Base-by-base conservation (phyloP, 1,140 invertebrate genomes). In the Saccostrea echinata region DNA sequence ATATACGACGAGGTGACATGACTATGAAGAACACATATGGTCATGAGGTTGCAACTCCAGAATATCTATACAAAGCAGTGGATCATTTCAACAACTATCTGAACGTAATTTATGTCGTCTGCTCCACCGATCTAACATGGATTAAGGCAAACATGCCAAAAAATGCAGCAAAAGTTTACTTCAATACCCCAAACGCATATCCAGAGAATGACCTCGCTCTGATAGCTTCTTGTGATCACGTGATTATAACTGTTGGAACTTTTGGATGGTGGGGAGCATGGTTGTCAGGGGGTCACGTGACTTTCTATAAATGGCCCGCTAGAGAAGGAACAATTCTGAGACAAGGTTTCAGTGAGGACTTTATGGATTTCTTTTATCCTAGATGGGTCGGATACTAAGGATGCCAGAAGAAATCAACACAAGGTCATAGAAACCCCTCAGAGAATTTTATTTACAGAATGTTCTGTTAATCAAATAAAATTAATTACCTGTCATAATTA, bases 231-330 rank as follows among this genome's bases (percentile, higher is more conserved):
- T 92, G 91, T 88, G 87, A 93, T 57, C 91, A 93, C 84, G 85
- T 85, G 9, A 91, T 93, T 21, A 90, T 88, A 21, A 92, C 87
- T 8, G 90, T 91, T 11, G 92, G 92, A 0, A 87, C 89, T 18
- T 92, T 91, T 87, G 87, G 91, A n/a, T 93, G 92, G 92, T 93
- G 92, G 92, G 82, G 91, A 16, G 91, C 64, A 3, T 93, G 89
- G 86, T 86, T 93, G 33, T 89, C 90, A 12, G 89, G 89, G 52
- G 93, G 93, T 24, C 76, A 81, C 4, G 88, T 88, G 13, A 86
- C 90, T n/a, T 92, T 90, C 51, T 93, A 87, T 71, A 89, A 90
- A 85, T 83, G 88, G 81, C 90, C 88, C 4, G 86, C 86, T n/a
- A 83, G 52, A 53, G 84, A 88, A 43, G 87, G 86, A 9, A 84